Conservation (phyloP, 2,113 vertebrate genomes). For the Seriola quinqueradiata region DNA sequence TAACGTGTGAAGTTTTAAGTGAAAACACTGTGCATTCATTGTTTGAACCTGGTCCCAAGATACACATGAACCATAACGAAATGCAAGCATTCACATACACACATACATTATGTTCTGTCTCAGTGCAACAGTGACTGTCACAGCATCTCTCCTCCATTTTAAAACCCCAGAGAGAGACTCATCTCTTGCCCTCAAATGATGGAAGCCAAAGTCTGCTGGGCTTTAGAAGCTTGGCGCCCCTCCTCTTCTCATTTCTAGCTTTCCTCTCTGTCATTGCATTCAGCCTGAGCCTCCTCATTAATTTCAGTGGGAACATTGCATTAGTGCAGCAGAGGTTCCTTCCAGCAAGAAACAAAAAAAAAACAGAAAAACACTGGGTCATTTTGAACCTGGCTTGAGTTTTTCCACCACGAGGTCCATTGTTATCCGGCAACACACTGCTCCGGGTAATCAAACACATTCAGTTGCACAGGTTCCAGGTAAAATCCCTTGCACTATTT, state of each 20-base stretch:
- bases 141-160: constrained; percentile 29
- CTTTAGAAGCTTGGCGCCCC: not conserved
- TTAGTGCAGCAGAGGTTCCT: not conserved
- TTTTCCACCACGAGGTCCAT: too few species aligned
- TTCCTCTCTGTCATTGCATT: not conserved
- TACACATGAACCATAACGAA: not conserved
- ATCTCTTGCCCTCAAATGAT: constrained; percentile 15
- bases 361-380: not conserved
- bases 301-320: not conserved
- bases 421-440: not conserved
- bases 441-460: not conserved
- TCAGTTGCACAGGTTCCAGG: too few species aligned
- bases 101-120: not conserved
- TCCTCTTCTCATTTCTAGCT: not conserved
- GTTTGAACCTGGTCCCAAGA: not conserved
- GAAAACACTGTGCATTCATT: too few species aligned
- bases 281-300: not conserved
- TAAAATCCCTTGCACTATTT: too few species aligned
- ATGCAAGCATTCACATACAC: too few species aligned
- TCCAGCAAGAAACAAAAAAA: not conserved
- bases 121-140: not conserved
- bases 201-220: constrained; percentile 5
- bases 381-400: too few species aligned
- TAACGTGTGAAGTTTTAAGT: too few species aligned
- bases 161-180: constrained; percentile 9